Conservation (phyloP, 2,888 invertebrate species). For the Caenorhabditis sinica region DNA sequence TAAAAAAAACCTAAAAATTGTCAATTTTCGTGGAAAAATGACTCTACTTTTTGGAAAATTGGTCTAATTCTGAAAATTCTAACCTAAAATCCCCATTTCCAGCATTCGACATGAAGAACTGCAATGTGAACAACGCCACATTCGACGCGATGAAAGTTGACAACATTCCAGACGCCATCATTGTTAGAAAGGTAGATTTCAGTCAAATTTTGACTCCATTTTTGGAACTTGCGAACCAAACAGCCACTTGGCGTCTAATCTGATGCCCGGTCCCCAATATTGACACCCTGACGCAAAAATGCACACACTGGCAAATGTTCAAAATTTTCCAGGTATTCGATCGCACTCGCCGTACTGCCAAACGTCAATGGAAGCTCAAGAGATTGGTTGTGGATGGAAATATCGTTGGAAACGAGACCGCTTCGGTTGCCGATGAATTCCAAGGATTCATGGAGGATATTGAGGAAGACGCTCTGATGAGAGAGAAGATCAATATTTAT, state of each 20-base stretch:
- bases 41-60: too few species aligned
- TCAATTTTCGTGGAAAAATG: too few species aligned
- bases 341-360: constrained; percentile 88
- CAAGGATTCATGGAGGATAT: constrained; percentile 92
- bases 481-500: constrained; percentile 96
- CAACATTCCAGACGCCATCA: constrained; percentile 91
- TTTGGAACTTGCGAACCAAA: not conserved
- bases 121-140: constrained; percentile 93
- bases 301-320: too few species aligned
- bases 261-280: too few species aligned
- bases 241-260: too few species aligned
- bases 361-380: constrained; percentile 93
- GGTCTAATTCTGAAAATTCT: constrained; percentile 63
- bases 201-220: not conserved
- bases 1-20: too few species aligned
- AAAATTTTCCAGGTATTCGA: constrained; percentile 84
- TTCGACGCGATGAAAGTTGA: constrained; percentile 90
- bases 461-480: constrained; percentile 93
- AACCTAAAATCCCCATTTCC: constrained; percentile 52
- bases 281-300: too few species aligned
- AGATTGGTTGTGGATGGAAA: constrained; percentile 87
- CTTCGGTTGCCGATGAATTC: constrained; percentile 84
- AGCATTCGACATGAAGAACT: constrained; percentile 92
- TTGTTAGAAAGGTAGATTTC: constrained; percentile 91
- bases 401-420: constrained; percentile 83